Evolutionary conservation across 2,797 vertebrate species (phyloP), one percentile per base, ranked within the genome.

Genomic region (Selene dorsalis): DNA sequence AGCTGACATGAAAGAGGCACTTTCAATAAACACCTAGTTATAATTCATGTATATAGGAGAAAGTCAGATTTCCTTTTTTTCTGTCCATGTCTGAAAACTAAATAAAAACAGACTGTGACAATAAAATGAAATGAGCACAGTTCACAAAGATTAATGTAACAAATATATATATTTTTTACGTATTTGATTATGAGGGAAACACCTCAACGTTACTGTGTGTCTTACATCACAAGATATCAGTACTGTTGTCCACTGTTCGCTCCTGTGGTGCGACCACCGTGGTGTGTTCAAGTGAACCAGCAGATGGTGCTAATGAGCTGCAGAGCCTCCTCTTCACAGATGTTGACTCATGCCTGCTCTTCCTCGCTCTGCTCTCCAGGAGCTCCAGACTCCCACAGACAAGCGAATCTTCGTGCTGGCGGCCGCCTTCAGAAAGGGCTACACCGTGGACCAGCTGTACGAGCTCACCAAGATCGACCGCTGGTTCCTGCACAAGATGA

Each of bases 401-500:
- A 99, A 99, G 88, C 95, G 98, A 0, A 98, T 99, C 88, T 99
- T 99, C 0, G 97, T 99, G 72, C 88, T 99, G 93, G 98, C 98
- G 0, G 93, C 97, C 0, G 98, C 98, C 0, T 84, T 99, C 32
- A 91, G 93, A 38, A 96, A 94, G 0, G 95, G 96, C 1, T 99
- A 98, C 92, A 94, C 96, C 0, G 96, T 99, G 0, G 97, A 97
- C 57, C 95, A 95, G 43, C 96, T 99, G 43, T 97, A 99, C 0
- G 94, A 97, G 39, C 95, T 99, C 79, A 99, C 98, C 3, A 98
- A 97, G 92, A 99, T 99, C 0, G 97, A 99, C 94, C 96, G 96
- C 89, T 99, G 97, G 98, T 99, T 99, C 92, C 95, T 99, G 84
- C 91, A 98, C 93, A 97, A 98, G 84, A 99, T 99, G 97, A 98